Conservation (phyloP, 64 coral and sea anemone species). For the Porites lutea region DNA sequence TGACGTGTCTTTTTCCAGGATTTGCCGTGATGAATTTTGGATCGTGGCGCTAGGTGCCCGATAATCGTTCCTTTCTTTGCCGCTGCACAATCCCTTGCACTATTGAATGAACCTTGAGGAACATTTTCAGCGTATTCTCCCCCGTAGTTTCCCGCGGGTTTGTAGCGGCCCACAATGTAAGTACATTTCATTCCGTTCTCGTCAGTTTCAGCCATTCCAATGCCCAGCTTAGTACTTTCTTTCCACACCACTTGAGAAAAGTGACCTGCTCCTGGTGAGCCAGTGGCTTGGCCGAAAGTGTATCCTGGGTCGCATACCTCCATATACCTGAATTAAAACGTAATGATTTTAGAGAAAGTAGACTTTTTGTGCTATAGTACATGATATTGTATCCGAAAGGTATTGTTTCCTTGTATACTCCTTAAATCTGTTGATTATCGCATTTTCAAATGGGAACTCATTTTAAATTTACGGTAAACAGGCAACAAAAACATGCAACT, state of each 20-base stretch:
- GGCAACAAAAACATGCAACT: too few relatives aligned
- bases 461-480: too few relatives aligned
- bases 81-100: not conserved
- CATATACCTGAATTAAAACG: slow-evolving; percentile 44
- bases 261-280: slow-evolving; percentile 44
- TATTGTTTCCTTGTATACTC: too few relatives aligned
- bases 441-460: too few relatives aligned
- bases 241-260: slow-evolving; percentile 78
- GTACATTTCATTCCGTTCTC: slow-evolving; percentile 58
- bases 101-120: slow-evolving; percentile 13
- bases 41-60: not conserved
- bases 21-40: not conserved
- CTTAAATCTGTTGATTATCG: too few relatives aligned
- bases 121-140: slow-evolving; percentile 24
- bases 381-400: too few relatives aligned
- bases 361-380: too few relatives aligned
- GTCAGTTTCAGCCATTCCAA: slow-evolving; percentile 62
- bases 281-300: slow-evolving; percentile 37
- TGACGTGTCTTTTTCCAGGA: not conserved
- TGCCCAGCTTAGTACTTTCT: slow-evolving; percentile 53
- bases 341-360: not conserved
- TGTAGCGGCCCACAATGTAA: slow-evolving; percentile 61
- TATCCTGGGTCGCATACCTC: slow-evolving; percentile 64
- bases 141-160: slow-evolving; percentile 26
- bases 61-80: not conserved